Evolutionary conservation across 2,888 invertebrate genomes (phyloP).

Genomic region (Drosophila longiperda): DNA sequence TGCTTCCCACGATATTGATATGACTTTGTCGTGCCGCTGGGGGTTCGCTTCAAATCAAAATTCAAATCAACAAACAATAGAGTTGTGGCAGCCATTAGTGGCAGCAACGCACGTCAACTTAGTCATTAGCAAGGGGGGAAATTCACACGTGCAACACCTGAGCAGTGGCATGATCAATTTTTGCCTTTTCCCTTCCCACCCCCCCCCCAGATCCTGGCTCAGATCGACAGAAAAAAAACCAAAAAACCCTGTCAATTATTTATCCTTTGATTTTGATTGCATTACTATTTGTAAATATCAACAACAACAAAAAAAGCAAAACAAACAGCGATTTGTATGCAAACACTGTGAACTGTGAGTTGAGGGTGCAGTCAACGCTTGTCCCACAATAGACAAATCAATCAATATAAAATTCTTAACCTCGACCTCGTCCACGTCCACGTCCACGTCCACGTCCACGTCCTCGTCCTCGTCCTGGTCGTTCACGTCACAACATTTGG

Average conservation of each 20-base stretch:
- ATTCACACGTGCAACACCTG: slow-evolving; percentile 57
- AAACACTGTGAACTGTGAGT: slow-evolving; percentile 22
- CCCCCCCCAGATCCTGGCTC: slow-evolving; percentile 11
- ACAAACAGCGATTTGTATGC: slow-evolving; percentile 27
- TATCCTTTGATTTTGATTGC: slow-evolving; percentile 65
- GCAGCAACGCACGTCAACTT: slow-evolving; percentile 17
- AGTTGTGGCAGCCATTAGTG: slow-evolving; percentile 59
- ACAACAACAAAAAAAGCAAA: slow-evolving; percentile 13
- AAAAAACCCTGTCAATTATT: slow-evolving; percentile 10
- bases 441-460: background rate
- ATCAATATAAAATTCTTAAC: slow-evolving; percentile 53
- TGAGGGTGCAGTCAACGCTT: slow-evolving; percentile 28
- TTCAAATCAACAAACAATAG: slow-evolving; percentile 59
- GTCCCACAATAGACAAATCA: slow-evolving; percentile 54
- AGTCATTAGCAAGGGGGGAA: slow-evolving; percentile 16
- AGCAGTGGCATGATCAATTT: slow-evolving; percentile 17
- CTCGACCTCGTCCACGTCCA: background rate
- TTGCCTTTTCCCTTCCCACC: too few species aligned
- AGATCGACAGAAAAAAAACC: slow-evolving; percentile 3
- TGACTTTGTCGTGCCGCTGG: slow-evolving; percentile 47
- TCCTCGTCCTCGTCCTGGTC: background rate
- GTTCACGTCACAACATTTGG: slow-evolving; percentile 30
- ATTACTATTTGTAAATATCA: slow-evolving; percentile 67
- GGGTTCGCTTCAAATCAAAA: slow-evolving; percentile 44
- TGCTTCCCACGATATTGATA: slow-evolving; percentile 79